Base-by-base conservation (phyloP, 2,888 invertebrate genomes). In the Hylaea fasciaria region DNA sequence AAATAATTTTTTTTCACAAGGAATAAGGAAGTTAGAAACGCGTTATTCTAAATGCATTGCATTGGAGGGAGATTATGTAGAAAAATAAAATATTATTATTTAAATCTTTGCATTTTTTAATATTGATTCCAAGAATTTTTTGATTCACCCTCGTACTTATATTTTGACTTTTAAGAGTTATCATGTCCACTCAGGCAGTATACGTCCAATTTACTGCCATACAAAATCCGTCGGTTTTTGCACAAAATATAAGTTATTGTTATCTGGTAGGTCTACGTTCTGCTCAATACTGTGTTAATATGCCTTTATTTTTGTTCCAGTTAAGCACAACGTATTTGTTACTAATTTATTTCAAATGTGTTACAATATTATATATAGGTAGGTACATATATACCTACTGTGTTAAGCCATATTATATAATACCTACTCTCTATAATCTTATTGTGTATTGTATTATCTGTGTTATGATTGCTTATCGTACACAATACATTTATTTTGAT, bases 211-310 rank as follows among this genome's bases (percentile, higher is more conserved):
- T 66, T 56, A 45, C 43, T 51, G 13, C 5, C 40, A 13, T 41
- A 60, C 65, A 62, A 57, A 71, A 66, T 75, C 75, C 75, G 76
- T 77, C 77, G 72, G 47, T 64, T 62, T 60, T 64, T 69, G 72
- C 72, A 73, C 72, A 74, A 76, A n/a, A 68, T 52, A 62, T 45
- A 62, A 56, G 37, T 13, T 60, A 56, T 50, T 46, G 5, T 29
- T 41, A 53, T n/a, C 22, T 22, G 2, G 3, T 45, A 53, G 41
- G 14, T 50, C 49, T 45, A 43, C 13, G 46, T 46, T 51, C 49
- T 37, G 54, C 58, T 62, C 57, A 57, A 53, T 52, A 44, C 16
- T 44, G 45, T 22, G 13, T 29, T 35, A 22, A 53, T 40, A 49
- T 29, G 40, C 32, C 32, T 52, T 58, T 1, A 11, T 47, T 35